Percentiles rank a stretch among this genome's conserved stretches.
phyloP scores from a whole-genome alignment of 2,888 invertebrate genomes.

The Anthrax anthrax region DNA sequence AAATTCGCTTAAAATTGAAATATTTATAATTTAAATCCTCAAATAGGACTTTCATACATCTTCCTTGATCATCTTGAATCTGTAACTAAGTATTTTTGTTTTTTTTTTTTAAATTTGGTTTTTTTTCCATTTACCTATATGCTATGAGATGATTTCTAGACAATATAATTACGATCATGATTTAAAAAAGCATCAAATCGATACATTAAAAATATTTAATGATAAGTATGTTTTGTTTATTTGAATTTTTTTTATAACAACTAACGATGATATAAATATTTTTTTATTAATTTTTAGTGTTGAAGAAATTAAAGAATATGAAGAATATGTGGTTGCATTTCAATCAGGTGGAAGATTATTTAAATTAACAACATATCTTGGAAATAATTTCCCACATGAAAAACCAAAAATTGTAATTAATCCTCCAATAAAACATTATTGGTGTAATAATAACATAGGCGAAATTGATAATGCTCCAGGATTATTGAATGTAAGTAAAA shows the following conservation, averaged over 20 bases:
- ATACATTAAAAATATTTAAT: slow-evolving; percentile 69
- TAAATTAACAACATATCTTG: slow-evolving; percentile 48
- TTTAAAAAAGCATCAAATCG: slow-evolving; percentile 56
- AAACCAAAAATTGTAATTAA: slow-evolving; percentile 54
- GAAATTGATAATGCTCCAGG: slow-evolving; percentile 62
- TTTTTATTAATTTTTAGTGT: slow-evolving; percentile 37
- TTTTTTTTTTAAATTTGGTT: too few species aligned
- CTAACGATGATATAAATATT: not conserved
- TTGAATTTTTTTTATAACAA: not conserved
- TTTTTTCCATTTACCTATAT: too few species aligned
- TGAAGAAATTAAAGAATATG: slow-evolving; percentile 50
- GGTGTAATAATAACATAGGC: slow-evolving; percentile 52
- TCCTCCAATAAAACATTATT: slow-evolving; percentile 53
- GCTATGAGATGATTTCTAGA: slow-evolving; percentile 38
- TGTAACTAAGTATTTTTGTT: too few species aligned
- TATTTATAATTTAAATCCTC: too few species aligned
- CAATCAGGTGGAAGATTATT: slow-evolving; percentile 48
- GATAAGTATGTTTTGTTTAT: slow-evolving; percentile 44
- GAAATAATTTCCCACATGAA: slow-evolving; percentile 60
- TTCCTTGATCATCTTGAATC: too few species aligned
- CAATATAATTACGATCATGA: slow-evolving; percentile 42
- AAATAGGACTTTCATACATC: too few species aligned
- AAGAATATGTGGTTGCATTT: slow-evolving; percentile 60
- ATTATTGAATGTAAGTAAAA: slow-evolving; percentile 45
- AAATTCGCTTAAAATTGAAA: too few species aligned